Conservation (phyloP, 2,113 vertebrate genomes). For the Hippoglossus stenolepis region DNA sequence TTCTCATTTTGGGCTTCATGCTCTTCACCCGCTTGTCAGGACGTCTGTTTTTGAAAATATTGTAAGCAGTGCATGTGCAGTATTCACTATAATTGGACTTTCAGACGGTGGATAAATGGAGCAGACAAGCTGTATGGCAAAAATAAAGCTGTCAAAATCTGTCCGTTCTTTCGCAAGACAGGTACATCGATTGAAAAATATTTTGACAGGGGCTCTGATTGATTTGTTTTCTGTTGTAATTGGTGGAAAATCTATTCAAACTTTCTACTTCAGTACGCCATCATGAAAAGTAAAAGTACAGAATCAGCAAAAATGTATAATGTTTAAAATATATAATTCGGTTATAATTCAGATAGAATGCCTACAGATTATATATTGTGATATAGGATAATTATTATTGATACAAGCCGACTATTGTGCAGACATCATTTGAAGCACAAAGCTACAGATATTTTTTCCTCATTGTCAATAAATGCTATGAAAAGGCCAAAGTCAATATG, state of each 20-base stretch:
- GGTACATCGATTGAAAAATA: conserved; percentile 17
- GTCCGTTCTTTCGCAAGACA: conserved; percentile 10
- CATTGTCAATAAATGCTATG: not conserved
- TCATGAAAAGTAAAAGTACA: not conserved
- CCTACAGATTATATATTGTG: not conserved
- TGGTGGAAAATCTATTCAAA: not conserved
- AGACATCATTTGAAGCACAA: not conserved
- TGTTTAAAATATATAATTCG: too few species aligned
- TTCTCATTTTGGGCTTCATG: conserved; percentile 49
- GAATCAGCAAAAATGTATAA: not conserved
- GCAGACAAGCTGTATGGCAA: conserved; percentile 7
- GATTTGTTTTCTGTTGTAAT: conserved; percentile 38
- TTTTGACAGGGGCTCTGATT: conserved; percentile 16
- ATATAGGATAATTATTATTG: not conserved
- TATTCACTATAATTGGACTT: conserved; percentile 54
- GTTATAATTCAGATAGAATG: not conserved
- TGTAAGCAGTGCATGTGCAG: conserved; percentile 9
- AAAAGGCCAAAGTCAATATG: not conserved
- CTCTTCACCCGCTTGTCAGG: conserved; percentile 42
- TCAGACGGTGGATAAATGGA: conserved; percentile 19
- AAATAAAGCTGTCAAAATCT: conserved; percentile 48
- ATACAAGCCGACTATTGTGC: not conserved
- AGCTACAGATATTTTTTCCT: not conserved
- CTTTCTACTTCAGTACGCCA: not conserved
- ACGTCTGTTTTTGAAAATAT: conserved; percentile 48